Evolutionary conservation across 2,888 invertebrate genomes (phyloP).

Genomic region (Erannis defoliaria): DNA sequence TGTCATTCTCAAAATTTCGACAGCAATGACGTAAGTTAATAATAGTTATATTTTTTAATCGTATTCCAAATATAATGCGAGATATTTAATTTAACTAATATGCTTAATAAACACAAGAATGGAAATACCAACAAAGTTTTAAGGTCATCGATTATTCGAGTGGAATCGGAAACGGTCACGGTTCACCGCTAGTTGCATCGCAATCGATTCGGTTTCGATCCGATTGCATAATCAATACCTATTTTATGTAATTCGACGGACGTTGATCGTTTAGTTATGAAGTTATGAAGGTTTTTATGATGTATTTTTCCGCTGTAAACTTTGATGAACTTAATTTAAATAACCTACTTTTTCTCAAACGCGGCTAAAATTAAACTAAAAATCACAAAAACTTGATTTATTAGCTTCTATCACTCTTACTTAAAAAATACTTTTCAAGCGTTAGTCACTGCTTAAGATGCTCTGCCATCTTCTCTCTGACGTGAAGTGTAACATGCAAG

Average conservation of each 20-base stretch:
- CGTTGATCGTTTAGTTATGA: conserved; percentile 13
- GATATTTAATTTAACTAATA: background rate
- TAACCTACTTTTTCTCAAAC: too few species aligned
- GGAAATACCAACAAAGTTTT: conserved; percentile 22
- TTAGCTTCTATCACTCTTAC: too few species aligned
- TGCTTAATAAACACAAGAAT: conserved; percentile 10
- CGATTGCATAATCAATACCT: conserved; percentile 31
- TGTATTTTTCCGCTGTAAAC: background rate
- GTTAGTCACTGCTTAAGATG: too few species aligned
- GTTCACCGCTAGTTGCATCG: conserved; percentile 33
- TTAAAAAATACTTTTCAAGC: too few species aligned
- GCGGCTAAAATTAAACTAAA: too few species aligned
- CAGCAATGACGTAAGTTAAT: too few species aligned
- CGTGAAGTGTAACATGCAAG: too few species aligned
- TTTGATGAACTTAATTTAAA: background rate
- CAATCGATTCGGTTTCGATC: conserved; percentile 28
- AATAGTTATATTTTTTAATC: too few species aligned
- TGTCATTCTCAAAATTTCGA: too few species aligned
- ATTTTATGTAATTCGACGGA: conserved; percentile 32
- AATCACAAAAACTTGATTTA: too few species aligned
- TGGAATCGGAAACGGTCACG: conserved; percentile 39
- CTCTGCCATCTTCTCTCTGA: too few species aligned
- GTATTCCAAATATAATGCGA: too few species aligned
- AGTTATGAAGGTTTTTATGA: conserved; percentile 15
- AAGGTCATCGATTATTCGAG: conserved; percentile 37